Conservation (phyloP, 2,797 vertebrate species). For the Pangasius larnaudii region DNA sequence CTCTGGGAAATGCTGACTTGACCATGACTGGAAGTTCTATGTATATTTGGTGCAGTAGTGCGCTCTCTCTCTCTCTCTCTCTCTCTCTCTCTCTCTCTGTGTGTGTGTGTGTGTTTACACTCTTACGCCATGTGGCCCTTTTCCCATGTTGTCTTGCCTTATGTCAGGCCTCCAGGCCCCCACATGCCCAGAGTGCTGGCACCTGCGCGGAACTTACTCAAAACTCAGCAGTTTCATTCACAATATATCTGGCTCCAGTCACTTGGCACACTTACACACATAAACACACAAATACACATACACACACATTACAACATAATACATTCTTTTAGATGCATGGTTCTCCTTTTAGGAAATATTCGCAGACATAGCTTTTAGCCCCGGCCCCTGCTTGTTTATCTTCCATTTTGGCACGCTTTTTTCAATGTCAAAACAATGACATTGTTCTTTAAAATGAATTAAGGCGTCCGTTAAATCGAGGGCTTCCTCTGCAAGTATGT, state of each 20-base stretch:
- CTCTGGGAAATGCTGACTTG: conserved; percentile 65
- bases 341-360: neutral
- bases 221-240: conserved; percentile 69
- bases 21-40: conserved; percentile 45
- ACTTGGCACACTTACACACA: conserved; percentile 23
- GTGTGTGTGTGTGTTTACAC: conserved; percentile 43
- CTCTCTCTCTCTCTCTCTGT: conserved; percentile 50
- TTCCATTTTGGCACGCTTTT: conserved; percentile 63
- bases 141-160: conserved; percentile 63
- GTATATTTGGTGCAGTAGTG: conserved; percentile 17
- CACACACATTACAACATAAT: neutral
- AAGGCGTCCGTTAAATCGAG: conserved; percentile 62
- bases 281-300: neutral
- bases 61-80: conserved; percentile 53
- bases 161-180: conserved; percentile 52
- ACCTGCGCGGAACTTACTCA: conserved; percentile 52
- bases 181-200: conserved; percentile 57
- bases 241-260: conserved; percentile 64
- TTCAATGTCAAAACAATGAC: conserved; percentile 76
- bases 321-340: neutral
- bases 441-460: conserved; percentile 64
- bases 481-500: conserved; percentile 49
- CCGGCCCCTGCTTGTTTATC: conserved; percentile 63
- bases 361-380: conserved; percentile 49
- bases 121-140: conserved; percentile 56